Conservation (phyloP, 2,888 invertebrate genomes). For the Hesperia comma region DNA sequence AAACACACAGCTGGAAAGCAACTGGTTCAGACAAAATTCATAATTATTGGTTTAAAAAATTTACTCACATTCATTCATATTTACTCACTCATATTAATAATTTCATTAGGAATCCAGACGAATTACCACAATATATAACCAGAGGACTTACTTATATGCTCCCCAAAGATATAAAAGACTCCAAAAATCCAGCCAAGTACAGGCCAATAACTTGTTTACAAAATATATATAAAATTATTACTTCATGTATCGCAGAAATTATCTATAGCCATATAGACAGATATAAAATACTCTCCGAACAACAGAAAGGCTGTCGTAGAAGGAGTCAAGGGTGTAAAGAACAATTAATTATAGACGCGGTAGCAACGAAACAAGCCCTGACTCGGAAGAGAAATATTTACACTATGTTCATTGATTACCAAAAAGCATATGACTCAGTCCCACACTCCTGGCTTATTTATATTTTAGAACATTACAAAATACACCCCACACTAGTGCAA, state of each 20-base stretch:
- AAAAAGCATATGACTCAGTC: constrained; percentile 37
- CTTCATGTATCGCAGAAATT: constrained; percentile 28
- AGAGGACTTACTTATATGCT: constrained; percentile 43
- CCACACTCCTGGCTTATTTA: constrained; percentile 34
- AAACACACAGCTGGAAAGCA: constrained; percentile 42
- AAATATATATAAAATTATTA: constrained; percentile 39
- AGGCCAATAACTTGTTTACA: constrained; percentile 40
- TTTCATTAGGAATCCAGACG: neutral
- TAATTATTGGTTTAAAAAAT: constrained; percentile 13
- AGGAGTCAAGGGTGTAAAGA: constrained; percentile 20
- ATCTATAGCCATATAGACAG: constrained; percentile 27
- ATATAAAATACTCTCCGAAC: constrained; percentile 25
- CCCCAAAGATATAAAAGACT: constrained; percentile 26
- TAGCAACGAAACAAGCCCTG: constrained; percentile 14
- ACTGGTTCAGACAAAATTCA: constrained; percentile 37
- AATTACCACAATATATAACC: constrained; percentile 37
- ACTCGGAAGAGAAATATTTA: constrained; percentile 10
- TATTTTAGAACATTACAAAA: constrained; percentile 33
- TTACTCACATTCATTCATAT: neutral
- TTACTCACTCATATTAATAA: neutral
- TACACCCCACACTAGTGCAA: constrained; percentile 26
- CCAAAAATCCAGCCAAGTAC: constrained; percentile 33
- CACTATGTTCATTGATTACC: constrained; percentile 33
- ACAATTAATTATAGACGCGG: constrained; percentile 24
- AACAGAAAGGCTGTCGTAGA: constrained; percentile 29